Evolutionary conservation across 2,797 vertebrate genomes (phyloP).

Genomic region (Varecia variegata): DNA sequence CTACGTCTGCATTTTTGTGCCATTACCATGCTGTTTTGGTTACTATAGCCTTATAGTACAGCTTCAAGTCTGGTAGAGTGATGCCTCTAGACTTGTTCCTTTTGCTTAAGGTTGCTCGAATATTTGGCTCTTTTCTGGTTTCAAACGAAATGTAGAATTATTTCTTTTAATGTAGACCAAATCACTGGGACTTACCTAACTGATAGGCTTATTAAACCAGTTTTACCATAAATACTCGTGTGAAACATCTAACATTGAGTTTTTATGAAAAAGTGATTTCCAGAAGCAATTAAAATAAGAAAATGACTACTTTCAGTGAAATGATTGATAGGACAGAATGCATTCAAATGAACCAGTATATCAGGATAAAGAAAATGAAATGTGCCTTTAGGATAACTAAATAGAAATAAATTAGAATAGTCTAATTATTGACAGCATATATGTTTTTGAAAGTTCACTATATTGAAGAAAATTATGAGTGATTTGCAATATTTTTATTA

Average conservation of each 20-base stretch:
- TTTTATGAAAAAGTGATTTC: background rate
- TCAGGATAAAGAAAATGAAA: background rate
- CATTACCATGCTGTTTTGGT: too few relatives aligned
- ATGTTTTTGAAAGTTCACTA: background rate
- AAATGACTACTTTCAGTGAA: background rate
- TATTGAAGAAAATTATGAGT: background rate
- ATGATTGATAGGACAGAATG: background rate
- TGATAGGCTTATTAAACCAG: background rate
- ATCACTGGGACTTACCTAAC: background rate
- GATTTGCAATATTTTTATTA: background rate
- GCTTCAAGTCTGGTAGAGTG: too few relatives aligned
- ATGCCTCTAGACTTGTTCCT: too few relatives aligned
- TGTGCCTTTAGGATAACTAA: background rate
- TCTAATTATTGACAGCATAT: background rate
- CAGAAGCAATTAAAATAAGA: conserved; percentile 39
- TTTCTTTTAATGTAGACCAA: background rate
- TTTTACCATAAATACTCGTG: background rate
- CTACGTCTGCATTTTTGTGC: too few relatives aligned
- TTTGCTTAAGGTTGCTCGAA: too few relatives aligned
- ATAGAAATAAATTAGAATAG: background rate
- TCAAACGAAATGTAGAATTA: too few relatives aligned
- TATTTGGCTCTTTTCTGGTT: too few relatives aligned
- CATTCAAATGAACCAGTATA: background rate
- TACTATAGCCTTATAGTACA: too few relatives aligned
- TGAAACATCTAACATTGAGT: background rate